Evolutionary conservation across 53 echinoderm and acorn worm genomes (phyloP), one percentile per base, ranked within the genome.

Genomic region (Temnopleurus reevesii): DNA sequence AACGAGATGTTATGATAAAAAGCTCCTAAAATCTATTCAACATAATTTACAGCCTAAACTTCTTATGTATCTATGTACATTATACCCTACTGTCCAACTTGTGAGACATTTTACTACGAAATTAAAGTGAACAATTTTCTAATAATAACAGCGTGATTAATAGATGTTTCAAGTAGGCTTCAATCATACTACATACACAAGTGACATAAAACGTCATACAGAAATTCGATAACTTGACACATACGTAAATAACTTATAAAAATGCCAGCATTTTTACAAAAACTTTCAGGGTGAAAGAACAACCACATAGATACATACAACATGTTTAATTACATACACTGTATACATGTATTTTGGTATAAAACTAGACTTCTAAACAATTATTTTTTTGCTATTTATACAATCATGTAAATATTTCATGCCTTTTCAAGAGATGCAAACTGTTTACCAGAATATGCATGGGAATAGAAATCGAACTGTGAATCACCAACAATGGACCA

Each of bases 231-330:
- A 36, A 38, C 38, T 71, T 7, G 71, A 83, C 56, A 83, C 36
- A 36, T 55, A 53, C 35, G 36, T 45, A 87, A n/a, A 87, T 87
- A 87, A 87, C 88, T 87, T 87, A 87, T 87, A 87, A 87, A 87
- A 87, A 87, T 87, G 88, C 88, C 88, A 87, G 88, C 88, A 87
- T 87, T 87, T 83, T 87, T 33, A 66, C 47, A 53, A 25, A 28
- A 41, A 71, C 41, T 46, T 33, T 34, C 58, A 44, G 60, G 45
- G 59, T 44, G 24, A 45, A 85, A 84, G 1, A 28, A 56, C 59
- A 60, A 26, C 44, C 86, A 85, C 79, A 49, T 41, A 15, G 49
- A 79, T n/a, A 79, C 79, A 79, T 79, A 79, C 79, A 79, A 23
- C 44, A 60, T 21, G 10, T 41, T n/a, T n/a, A n/a, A n/a, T n/a